A percentile compares a stretch with the other conserved stretches of the same genome.
phyloP scores from a whole-genome alignment of 2,888 invertebrate species.

The Sycophila texana region DNA sequence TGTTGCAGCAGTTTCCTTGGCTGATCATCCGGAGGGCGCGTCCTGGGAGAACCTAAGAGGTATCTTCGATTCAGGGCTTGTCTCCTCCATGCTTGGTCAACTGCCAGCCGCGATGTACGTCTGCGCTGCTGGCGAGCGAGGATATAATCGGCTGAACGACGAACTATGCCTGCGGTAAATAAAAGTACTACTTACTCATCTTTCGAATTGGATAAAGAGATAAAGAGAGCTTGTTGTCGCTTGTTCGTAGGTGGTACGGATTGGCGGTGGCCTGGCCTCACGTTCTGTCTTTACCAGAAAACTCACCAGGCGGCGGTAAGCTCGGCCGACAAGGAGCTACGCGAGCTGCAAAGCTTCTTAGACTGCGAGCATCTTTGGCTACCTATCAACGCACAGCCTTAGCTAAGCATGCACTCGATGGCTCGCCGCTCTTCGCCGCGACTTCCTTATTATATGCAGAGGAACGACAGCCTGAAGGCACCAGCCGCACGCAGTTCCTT shows the following conservation, averaged over 20 bases:
- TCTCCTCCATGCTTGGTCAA: conserved; percentile 59
- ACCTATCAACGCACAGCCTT: conserved; percentile 60
- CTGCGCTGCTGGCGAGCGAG: conserved; percentile 55
- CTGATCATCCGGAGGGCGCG: not conserved
- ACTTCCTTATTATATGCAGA: conserved; percentile 59
- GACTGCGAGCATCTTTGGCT: conserved; percentile 56
- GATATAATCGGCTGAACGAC: conserved; percentile 46
- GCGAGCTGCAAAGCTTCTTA: conserved; percentile 55
- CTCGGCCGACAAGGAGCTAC: conserved; percentile 52
- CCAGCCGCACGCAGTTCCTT: conserved; percentile 59
- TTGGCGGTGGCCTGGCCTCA: conserved; percentile 61
- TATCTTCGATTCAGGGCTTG: conserved; percentile 48
- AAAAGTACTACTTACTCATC: no score
- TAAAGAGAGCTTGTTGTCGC: no score
- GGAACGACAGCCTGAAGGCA: conserved; percentile 47
- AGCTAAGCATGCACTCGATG: conserved; percentile 49
- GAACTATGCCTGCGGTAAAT: conserved; percentile 62
- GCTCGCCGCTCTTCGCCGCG: conserved; percentile 60
- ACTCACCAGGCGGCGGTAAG: conserved; percentile 59
- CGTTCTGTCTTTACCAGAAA: conserved; percentile 57
- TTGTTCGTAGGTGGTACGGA: conserved; percentile 61
- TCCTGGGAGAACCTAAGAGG: not conserved
- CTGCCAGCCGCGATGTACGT: conserved; percentile 61
- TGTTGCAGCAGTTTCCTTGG: not conserved
- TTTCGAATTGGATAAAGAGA: no score